These are phyloP conservation scores for Drosophila mercatorum DNA, from an alignment of 2,888 invertebrate genomes.

Conservation along the genomic window DNA sequence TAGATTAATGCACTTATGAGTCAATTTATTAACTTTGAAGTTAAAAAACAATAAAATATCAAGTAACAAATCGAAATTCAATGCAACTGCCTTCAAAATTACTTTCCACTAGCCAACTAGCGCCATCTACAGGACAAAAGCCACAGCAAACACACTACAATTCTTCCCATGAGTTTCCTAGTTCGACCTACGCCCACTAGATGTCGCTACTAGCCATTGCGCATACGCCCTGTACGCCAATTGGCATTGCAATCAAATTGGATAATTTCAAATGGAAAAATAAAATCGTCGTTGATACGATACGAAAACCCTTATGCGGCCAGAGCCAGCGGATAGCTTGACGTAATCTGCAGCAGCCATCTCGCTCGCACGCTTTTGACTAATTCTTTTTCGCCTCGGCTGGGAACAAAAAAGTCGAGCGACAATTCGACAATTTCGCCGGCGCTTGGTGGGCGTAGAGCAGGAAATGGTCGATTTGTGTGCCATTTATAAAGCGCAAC, in stretches of 20 bases:
- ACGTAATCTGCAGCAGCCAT: conserved; percentile 30
- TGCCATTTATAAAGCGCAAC: conserved; percentile 72
- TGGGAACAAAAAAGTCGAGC: conserved; percentile 43
- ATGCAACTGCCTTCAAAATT: no score
- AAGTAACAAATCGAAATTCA: neutral
- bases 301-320: conserved; percentile 17
- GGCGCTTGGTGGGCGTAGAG: conserved; percentile 71
- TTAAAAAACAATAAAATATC: neutral
- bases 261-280: conserved; percentile 32
- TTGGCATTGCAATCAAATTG: conserved; percentile 7
- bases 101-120: no score
- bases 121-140: neutral
- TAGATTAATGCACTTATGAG: neutral
- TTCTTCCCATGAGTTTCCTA: neutral
- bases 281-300: conserved; percentile 5
- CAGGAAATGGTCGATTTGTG: conserved; percentile 82
- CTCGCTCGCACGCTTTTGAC: conserved; percentile 6
- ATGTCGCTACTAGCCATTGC: conserved; percentile 12
- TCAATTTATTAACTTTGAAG: neutral
- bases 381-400: conserved; percentile 40
- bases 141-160: neutral
- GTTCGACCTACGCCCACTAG: conserved; percentile 1
- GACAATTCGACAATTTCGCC: conserved; percentile 37
- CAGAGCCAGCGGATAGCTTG: conserved; percentile 18
- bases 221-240: conserved; percentile 18